Evolutionary conservation across 2,888 invertebrate genomes (phyloP), one percentile per base, ranked within the genome.

Genomic region (Pycnomerus fuliginosus): DNA sequence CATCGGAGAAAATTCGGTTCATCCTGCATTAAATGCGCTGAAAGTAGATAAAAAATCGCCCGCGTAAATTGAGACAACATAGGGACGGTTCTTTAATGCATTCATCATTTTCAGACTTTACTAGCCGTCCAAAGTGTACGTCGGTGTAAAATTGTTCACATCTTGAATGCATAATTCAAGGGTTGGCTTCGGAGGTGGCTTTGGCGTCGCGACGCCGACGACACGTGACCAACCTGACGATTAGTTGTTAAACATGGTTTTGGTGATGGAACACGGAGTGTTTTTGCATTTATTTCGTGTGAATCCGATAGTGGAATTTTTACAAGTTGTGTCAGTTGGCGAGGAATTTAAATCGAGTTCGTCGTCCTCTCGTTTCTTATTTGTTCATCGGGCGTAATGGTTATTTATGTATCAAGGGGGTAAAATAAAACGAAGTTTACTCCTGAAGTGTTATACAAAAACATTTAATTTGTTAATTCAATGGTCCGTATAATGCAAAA

Each of bases 151-250:
- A 39, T 28, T 34, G 38, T 29, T 38, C 38, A 32, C 44, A 34
- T 36, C 44, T 36, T 44, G 44, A 50, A 47, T 54, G 43, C 45
- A 47, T 48, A 55, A 55, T 48, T 50, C 30, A 50, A 11, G 17
- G 33, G 40, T 30, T n/a, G 8, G 5, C 41, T 35, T 44, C 39
- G 40, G 34, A 35, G 47, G 46, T 54, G 47, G 50, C 42, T 54
- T 54, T 50, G 41, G 33, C 46, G 51, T 42, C 45, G 48, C 40
- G 43, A 52, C n/a, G n/a, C n/a, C n/a, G n/a, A n/a, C 50, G 40
- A 48, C 52, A 52, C 55, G 55, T 55, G 51, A 55, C 52, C 46
- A 40, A 52, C 47, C 38, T 51, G 41, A 44, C 47, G 48, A 53
- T 51, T 49, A 51, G 49, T 51, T 39, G 49, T 23, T 46, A 50